Evolutionary conservation across 2,113 vertebrate genomes (phyloP).

Genomic region (Ptychochromis oligacanthus): DNA sequence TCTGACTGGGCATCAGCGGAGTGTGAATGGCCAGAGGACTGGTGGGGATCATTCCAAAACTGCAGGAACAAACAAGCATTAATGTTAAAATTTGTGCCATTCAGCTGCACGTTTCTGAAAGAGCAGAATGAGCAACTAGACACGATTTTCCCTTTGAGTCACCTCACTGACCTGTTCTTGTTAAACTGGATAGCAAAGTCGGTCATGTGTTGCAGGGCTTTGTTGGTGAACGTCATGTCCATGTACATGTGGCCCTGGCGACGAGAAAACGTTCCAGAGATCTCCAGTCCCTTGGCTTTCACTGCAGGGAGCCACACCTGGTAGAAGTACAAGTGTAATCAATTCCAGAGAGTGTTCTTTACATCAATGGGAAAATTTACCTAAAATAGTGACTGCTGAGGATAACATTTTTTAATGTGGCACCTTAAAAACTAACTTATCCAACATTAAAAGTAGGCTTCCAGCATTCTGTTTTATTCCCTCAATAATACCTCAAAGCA

Average conservation of each 20-base stretch:
- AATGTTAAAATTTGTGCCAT: neutral
- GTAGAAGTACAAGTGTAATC: neutral
- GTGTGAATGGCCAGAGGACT: constrained; percentile 93
- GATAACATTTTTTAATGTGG: fast-evolving
- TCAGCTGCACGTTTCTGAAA: neutral
- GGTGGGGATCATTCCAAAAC: constrained; percentile 96
- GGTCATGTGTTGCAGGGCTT: constrained; percentile 98
- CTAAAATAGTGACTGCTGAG: no score
- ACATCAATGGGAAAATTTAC: no score
- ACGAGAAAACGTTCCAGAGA: constrained; percentile 95
- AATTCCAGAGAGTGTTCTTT: neutral
- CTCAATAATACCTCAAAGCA: no score
- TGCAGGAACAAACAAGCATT: constrained; percentile 46
- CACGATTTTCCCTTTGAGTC: neutral
- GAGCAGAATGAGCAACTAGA: neutral
- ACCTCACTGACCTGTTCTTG: constrained; percentile 91
- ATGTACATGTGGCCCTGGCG: constrained; percentile 98
- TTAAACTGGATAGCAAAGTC: constrained; percentile 99
- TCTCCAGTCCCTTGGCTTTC: constrained; percentile 97
- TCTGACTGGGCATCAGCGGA: constrained; percentile 98
- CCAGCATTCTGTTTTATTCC: no score
- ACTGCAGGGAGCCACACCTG: constrained; percentile 98
- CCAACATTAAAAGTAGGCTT: no score
- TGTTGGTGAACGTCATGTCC: constrained; percentile 99
- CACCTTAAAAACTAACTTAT: no score